Evolutionary conservation across 2,797 vertebrate genomes (phyloP).

Genomic region (Pangasius mekongensis): DNA sequence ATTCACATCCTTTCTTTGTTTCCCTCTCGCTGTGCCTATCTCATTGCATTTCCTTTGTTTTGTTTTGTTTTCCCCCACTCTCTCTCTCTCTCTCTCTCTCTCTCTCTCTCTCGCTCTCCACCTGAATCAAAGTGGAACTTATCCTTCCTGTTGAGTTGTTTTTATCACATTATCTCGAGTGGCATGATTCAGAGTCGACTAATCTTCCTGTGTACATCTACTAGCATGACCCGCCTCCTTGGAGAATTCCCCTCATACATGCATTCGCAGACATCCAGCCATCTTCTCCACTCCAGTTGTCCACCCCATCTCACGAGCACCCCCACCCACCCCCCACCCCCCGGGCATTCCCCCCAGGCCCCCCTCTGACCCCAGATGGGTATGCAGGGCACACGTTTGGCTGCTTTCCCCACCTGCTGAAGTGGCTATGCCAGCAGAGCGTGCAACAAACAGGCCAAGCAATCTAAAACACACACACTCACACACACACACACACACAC

Average conservation of each 20-base stretch:
- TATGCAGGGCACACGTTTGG: conserved; percentile 54
- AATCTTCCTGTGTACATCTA: conserved; percentile 94
- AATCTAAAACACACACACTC: conserved; percentile 54
- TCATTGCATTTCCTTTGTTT: conserved; percentile 32
- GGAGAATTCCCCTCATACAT: conserved; percentile 83
- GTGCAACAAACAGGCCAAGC: conserved; percentile 35
- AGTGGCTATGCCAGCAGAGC: conserved; percentile 49
- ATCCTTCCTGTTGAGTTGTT: conserved; percentile 93
- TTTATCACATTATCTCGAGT: conserved; percentile 91
- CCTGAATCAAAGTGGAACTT: conserved; percentile 88
- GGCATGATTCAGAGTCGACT: conserved; percentile 91
- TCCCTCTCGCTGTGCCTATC: conserved; percentile 40
- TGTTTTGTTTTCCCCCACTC: conserved; percentile 39
- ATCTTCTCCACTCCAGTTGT: conserved; percentile 57
- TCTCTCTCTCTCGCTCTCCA: conserved; percentile 66
- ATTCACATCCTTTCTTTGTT: conserved; percentile 44
- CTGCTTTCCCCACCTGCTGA: conserved; percentile 45
- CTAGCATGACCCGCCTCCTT: conserved; percentile 90
- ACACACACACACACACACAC: conserved; percentile 30
- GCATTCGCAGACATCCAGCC: conserved; percentile 69
- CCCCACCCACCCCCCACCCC: not conserved
- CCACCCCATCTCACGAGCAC: conserved; percentile 47
- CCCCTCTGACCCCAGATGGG: conserved; percentile 51
- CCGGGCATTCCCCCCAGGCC: not conserved
- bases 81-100: conserved; percentile 55